Percentiles rank a stretch among this genome's conserved stretches.
Conservation (phyloP, 2,797 vertebrate genomes). For the Ctenosaura bakeri region DNA sequence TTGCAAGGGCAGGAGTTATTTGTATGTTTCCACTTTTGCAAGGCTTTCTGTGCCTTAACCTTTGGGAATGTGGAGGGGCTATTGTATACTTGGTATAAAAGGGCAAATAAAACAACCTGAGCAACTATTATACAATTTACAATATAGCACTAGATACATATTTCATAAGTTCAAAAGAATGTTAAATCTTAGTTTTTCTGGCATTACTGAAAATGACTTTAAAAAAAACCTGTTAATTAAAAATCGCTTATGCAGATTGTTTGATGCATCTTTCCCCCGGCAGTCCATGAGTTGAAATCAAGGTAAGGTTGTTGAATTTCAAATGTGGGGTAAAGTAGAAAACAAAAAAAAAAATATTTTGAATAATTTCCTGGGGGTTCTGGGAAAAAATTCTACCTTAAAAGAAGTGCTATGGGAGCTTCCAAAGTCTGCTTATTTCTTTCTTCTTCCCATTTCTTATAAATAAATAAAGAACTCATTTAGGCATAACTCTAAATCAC, state of each 20-base stretch:
- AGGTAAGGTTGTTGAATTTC: constrained; percentile 91
- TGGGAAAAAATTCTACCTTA: neutral
- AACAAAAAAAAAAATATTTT: neutral
- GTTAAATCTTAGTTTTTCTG: neutral
- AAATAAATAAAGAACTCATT: neutral
- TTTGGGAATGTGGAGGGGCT: too few species aligned
- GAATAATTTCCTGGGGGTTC: neutral
- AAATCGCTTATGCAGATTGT: constrained; percentile 80
- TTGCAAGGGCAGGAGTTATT: too few species aligned
- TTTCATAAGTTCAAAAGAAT: neutral
- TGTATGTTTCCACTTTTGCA: too few species aligned
- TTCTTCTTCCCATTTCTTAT: neutral
- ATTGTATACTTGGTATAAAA: neutral
- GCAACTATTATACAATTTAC: neutral
- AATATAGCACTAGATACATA: neutral
- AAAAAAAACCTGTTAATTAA: constrained; percentile 90
- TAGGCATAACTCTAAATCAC: neutral
- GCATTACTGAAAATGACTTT: constrained; percentile 12
- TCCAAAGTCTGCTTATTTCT: neutral
- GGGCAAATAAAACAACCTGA: neutral
- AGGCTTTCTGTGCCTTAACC: too few species aligned
- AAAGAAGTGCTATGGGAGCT: neutral
- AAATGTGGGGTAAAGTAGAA: constrained; percentile 86
- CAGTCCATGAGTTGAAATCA: constrained; percentile 90
- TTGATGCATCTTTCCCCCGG: constrained; percentile 74